Conservation (phyloP, 1,140 invertebrate genomes). For the Oedothorax gibbosus region DNA sequence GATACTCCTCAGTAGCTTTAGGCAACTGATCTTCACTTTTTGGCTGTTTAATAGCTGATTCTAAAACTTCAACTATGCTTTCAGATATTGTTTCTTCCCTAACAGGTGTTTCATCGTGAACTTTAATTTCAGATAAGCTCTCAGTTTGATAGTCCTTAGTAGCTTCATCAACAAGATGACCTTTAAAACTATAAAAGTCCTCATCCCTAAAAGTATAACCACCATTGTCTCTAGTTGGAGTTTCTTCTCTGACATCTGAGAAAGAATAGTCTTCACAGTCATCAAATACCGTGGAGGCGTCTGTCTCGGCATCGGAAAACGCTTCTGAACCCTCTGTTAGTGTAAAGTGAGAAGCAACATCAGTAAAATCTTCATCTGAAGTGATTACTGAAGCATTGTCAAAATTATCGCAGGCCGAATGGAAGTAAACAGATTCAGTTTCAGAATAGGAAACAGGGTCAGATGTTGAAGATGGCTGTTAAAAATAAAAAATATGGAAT, state of each 20-base stretch:
- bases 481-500: too few species aligned
- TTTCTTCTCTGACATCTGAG: constrained; percentile 14
- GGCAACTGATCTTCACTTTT: too few species aligned
- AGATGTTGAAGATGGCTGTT: too few species aligned
- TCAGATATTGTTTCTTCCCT: too few species aligned
- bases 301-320: constrained; percentile 44
- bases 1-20: too few species aligned
- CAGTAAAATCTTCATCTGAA: constrained; percentile 51
- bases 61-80: too few species aligned
- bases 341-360: constrained; percentile 48
- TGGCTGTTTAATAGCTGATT: too few species aligned
- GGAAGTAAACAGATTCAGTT: constrained; percentile 1
- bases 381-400: constrained; percentile 28
- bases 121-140: too few species aligned
- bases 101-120: too few species aligned
- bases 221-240: constrained; percentile 22
- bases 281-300: constrained; percentile 4
- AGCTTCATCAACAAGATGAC: neutral
- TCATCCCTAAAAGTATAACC: neutral
- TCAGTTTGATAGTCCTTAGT: neutral
- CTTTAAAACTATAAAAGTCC: neutral
- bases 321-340: constrained; percentile 38
- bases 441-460: neutral
- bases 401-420: constrained; percentile 4
- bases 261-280: constrained; percentile 19